Conservation (phyloP, 64 coral and sea anemone species). For the Actinia tenebrosa region DNA sequence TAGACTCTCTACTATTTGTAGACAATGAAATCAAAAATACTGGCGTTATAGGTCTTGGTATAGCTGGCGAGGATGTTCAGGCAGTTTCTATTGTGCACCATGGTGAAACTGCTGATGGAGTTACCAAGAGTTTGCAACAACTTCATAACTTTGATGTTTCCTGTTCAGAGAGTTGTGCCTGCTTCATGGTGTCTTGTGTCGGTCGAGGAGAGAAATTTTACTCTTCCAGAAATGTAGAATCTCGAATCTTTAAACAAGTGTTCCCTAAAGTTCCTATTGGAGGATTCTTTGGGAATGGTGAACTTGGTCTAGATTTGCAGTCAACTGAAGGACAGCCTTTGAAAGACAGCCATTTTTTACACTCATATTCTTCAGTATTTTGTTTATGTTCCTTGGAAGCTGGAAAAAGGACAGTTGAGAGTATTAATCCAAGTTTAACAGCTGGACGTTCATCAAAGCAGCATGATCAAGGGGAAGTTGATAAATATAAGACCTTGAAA, state of each 20-base stretch:
- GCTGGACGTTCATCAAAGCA: slow-evolving; percentile 7
- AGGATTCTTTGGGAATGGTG: slow-evolving; percentile 93
- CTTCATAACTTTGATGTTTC: slow-evolving; percentile 52
- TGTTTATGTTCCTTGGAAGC: slow-evolving; percentile 75
- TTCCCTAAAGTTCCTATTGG: slow-evolving; percentile 78
- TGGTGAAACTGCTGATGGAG: slow-evolving; percentile 63
- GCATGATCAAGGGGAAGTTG: neutral
- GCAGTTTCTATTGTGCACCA: slow-evolving; percentile 87
- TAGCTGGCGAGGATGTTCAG: slow-evolving; percentile 63
- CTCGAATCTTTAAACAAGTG: slow-evolving; percentile 75
- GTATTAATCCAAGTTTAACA: neutral
- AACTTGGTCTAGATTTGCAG: slow-evolving; percentile 82
- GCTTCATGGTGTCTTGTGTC: slow-evolving; percentile 91
- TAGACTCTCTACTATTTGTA: slow-evolving; percentile 83
- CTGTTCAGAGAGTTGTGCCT: slow-evolving; percentile 53
- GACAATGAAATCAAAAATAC: slow-evolving; percentile 74
- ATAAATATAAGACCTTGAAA: neutral
- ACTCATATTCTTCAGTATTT: slow-evolving; percentile 91
- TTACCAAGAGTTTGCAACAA: slow-evolving; percentile 47
- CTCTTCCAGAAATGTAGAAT: slow-evolving; percentile 81
- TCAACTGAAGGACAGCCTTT: slow-evolving; percentile 67
- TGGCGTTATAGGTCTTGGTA: slow-evolving; percentile 75
- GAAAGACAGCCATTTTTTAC: slow-evolving; percentile 80
- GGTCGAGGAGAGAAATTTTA: slow-evolving; percentile 85
- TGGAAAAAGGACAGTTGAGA: neutral